phyloP scores from a whole-genome alignment of 2,797 vertebrate genomes.

The Buceros bicornis region DNA sequence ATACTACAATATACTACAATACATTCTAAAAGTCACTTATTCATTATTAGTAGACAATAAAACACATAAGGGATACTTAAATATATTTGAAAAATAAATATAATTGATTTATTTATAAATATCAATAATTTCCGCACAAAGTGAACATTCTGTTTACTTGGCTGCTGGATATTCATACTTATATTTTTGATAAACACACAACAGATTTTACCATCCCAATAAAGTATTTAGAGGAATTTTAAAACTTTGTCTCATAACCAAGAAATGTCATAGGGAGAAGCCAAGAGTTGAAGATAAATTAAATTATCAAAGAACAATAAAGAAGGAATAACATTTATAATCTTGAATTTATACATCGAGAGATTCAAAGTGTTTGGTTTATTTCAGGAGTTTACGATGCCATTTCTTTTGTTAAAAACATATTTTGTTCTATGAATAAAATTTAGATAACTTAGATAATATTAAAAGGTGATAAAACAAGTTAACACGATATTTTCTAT shows the following conservation, averaged over 20 bases:
- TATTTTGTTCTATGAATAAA: constrained; percentile 3
- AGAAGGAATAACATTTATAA: not conserved
- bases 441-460: not conserved
- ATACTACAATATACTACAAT: not conserved
- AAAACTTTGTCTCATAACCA: not conserved
- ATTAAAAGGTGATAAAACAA: not conserved
- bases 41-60: not conserved
- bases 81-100: not conserved
- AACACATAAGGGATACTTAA: not conserved
- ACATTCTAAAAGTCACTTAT: not conserved
- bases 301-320: not conserved
- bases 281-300: not conserved
- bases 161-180: not conserved
- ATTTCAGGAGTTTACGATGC: not conserved
- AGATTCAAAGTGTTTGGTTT: not conserved
- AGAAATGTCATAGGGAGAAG: not conserved
- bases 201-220: not conserved
- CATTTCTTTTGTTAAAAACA: not conserved
- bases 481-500: not conserved
- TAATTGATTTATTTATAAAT: not conserved
- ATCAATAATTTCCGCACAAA: not conserved
- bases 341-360: not conserved
- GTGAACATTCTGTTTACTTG: not conserved
- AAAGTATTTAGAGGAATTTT: not conserved
- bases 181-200: not conserved